phyloP scores from a whole-genome alignment of 2,888 invertebrate genomes.

The Leptinotarsa rubiginosa region DNA sequence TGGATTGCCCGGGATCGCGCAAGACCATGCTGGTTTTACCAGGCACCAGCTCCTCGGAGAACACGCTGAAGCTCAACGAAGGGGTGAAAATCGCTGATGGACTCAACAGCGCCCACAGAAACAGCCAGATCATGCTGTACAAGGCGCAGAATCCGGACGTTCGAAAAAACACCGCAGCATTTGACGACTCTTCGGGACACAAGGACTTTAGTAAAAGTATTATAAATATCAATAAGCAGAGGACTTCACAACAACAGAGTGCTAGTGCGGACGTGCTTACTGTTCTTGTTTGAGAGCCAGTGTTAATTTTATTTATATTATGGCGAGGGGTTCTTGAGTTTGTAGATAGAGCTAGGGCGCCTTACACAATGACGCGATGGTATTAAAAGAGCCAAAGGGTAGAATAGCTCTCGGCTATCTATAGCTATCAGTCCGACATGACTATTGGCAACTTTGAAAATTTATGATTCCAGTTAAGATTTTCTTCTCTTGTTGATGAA shows the following conservation, averaged over 20 bases:
- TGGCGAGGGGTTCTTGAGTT: conserved; percentile 10
- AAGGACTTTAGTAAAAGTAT: conserved; percentile 85
- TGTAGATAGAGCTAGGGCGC: background rate
- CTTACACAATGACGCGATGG: background rate
- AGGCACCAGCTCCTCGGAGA: conserved; percentile 62
- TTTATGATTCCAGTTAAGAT: too few relatives aligned
- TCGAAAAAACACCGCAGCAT: conserved; percentile 82
- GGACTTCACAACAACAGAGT: conserved; percentile 61
- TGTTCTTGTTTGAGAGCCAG: conserved; percentile 69
- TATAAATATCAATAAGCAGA: conserved; percentile 70
- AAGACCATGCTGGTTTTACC: conserved; percentile 66
- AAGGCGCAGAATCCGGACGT: conserved; percentile 89
- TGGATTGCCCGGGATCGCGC: conserved; percentile 67
- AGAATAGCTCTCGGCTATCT: too few relatives aligned
- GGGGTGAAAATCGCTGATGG: conserved; percentile 60
- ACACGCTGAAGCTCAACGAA: conserved; percentile 59
- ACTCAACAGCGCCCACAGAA: conserved; percentile 67
- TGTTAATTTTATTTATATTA: conserved; percentile 50
- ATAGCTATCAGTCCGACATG: too few relatives aligned
- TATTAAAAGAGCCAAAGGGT: too few relatives aligned
- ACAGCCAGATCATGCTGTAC: conserved; percentile 78
- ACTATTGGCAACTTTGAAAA: too few relatives aligned
- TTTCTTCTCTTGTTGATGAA: too few relatives aligned
- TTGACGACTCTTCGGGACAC: conserved; percentile 70
- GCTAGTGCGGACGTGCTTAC: conserved; percentile 68